These are phyloP conservation scores for Trachelus iudaicus DNA, from an alignment of 2,888 invertebrate species.

Conservation along the genomic window DNA sequence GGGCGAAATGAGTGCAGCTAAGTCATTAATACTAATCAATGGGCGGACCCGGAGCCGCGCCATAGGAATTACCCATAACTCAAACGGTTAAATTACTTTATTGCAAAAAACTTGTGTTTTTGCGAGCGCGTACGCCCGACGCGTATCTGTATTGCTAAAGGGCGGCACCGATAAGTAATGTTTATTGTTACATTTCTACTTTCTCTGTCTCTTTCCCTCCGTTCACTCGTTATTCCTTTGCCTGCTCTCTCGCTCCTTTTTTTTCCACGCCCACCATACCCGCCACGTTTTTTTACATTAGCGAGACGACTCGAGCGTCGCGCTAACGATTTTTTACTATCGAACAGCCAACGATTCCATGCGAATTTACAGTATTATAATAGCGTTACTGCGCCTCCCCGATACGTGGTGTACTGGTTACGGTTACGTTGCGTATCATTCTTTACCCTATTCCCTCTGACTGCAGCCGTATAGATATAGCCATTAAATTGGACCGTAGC, in stretches of 20 bases:
- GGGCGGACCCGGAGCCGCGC: slow-evolving; percentile 43
- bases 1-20: slow-evolving; percentile 66
- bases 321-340: slow-evolving; percentile 27
- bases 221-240: neutral
- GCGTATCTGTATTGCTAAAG: slow-evolving; percentile 55
- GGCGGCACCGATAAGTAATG: slow-evolving; percentile 64
- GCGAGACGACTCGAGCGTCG: slow-evolving; percentile 40
- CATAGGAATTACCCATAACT: slow-evolving; percentile 64
- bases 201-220: slow-evolving; percentile 22
- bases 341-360: slow-evolving; percentile 24
- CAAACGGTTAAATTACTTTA: slow-evolving; percentile 65
- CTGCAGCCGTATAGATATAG: neutral
- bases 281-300: slow-evolving; percentile 54
- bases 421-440: neutral
- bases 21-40: slow-evolving; percentile 67
- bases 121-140: slow-evolving; percentile 38
- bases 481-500: neutral
- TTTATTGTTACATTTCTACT: slow-evolving; percentile 63
- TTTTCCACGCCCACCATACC: slow-evolving; percentile 15
- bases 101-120: slow-evolving; percentile 63
- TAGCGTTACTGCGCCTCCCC: neutral
- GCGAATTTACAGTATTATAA: slow-evolving; percentile 27
- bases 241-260: neutral
- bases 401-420: neutral
- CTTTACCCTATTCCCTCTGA: neutral